Conservation (phyloP, 2,888 invertebrate genomes). For the Bruchidius siliquastri region DNA sequence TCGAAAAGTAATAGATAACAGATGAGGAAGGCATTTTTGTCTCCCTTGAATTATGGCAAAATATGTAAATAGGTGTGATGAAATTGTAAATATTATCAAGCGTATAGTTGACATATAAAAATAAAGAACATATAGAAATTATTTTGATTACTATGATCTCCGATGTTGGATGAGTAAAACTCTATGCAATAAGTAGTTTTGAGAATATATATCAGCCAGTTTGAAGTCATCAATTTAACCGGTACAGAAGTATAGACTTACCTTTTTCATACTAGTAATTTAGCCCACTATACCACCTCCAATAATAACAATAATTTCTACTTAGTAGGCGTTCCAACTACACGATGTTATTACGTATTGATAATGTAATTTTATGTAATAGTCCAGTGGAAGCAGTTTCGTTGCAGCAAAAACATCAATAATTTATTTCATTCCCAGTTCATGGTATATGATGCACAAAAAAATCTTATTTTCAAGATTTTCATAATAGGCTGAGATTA, state of each 20-base stretch:
- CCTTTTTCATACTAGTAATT: not conserved
- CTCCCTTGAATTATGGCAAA: too few species aligned
- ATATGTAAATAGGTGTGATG: too few species aligned
- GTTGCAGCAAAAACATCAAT: not conserved
- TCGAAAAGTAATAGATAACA: too few species aligned
- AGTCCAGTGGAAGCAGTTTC: not conserved
- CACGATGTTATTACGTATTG: not conserved
- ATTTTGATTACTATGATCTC: not conserved
- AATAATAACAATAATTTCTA: not conserved
- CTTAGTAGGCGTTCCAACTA: not conserved
- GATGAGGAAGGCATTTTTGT: too few species aligned
- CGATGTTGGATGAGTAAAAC: not conserved
- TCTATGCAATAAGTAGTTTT: not conserved
- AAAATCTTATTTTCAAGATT: too few species aligned
- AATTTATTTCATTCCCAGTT: too few species aligned
- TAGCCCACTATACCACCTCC: not conserved
- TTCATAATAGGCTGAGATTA: too few species aligned
- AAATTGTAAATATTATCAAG: too few species aligned
- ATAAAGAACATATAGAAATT: not conserved
- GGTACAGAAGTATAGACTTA: not conserved
- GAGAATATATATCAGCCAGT: not conserved
- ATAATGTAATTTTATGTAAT: not conserved
- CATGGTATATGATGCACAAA: too few species aligned
- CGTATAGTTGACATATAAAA: too few species aligned
- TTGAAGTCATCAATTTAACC: not conserved